Conservation (phyloP, 1,140 invertebrate genomes). For the Charaxes varanes region DNA sequence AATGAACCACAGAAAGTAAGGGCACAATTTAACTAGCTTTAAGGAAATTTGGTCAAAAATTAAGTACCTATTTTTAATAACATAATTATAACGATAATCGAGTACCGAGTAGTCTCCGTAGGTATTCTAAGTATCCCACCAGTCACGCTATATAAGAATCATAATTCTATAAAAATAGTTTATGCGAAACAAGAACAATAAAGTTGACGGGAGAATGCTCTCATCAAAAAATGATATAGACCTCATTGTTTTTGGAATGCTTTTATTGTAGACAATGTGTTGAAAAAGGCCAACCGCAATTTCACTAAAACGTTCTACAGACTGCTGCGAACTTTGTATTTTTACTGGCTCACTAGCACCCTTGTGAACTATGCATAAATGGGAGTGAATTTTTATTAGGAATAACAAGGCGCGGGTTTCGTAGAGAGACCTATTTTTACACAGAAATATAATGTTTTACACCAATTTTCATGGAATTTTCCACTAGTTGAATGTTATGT, state of each 20-base stretch:
- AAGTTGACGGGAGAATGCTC: too few relatives aligned
- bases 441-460: constrained; percentile 1
- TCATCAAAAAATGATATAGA: neutral
- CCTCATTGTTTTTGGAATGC: neutral
- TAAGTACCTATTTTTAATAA: too few relatives aligned
- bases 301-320: constrained; percentile 3
- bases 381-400: constrained; percentile 7
- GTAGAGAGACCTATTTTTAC: constrained; percentile 6
- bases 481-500: too few relatives aligned
- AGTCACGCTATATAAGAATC: too few relatives aligned
- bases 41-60: too few relatives aligned
- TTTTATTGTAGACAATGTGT: neutral
- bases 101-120: too few relatives aligned
- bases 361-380: constrained; percentile 7
- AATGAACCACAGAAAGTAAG: too few relatives aligned
- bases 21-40: too few relatives aligned
- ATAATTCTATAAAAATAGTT: neutral
- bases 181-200: neutral
- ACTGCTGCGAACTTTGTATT: constrained; percentile 4
- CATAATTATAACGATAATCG: too few relatives aligned
- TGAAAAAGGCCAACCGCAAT: constrained; percentile 1
- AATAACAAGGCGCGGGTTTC: constrained; percentile 5
- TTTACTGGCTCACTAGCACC: neutral
- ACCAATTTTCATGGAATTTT: too few relatives aligned
- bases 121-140: too few relatives aligned